Base-by-base conservation (phyloP, 2,888 invertebrate species). In the Acanthopleura granulata region DNA sequence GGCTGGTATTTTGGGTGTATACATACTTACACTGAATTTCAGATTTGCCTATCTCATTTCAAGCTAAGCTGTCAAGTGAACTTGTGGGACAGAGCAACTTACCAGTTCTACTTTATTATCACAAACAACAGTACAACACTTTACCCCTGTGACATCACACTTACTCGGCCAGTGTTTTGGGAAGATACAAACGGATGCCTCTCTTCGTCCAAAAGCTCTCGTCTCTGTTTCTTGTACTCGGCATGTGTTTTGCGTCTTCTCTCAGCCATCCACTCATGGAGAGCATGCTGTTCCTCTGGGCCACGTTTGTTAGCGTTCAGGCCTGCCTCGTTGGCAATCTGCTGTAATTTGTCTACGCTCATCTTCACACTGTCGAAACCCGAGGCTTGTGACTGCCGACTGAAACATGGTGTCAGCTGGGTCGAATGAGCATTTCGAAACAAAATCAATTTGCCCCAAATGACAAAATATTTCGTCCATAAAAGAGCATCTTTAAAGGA, bases 231-330 rank as follows among this genome's bases (percentile, higher is more conserved):
- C 72, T 74, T 80, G 79, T 88, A 89, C 61, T 86, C 83, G 50
- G 78, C 81, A 78, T 83, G 81, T 29, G 81, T 81, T 78, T 87
- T 78, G 3, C 77, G 75, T 51, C 83, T 81, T 72, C 86, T 85
- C 49, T 82, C 77, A 1, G 80, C 79, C 87, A 88, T 89, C 88
- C 88, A 89, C 18, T 81, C 76, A 50, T 82, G 84, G 14, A 89
- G 79, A 25, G 81, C 76, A 27, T 82, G 82, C 29, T 81, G 81
- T 72, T 85, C 81, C 70, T 85, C 83, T 15, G 75, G 77, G 30
- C 78, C 80, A n/a, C 62, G 61, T 22, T 72, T 73, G 62, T 62
- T 72, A 30, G 76, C 49, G 18, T 76, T 72, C 11, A 74, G 75
- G n/a, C 78, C 76, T 49, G 78, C 79, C 6, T 81, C 77, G 18